phyloP scores from a whole-genome alignment of 2,888 invertebrate genomes.

The Chrysodeixis includens region DNA sequence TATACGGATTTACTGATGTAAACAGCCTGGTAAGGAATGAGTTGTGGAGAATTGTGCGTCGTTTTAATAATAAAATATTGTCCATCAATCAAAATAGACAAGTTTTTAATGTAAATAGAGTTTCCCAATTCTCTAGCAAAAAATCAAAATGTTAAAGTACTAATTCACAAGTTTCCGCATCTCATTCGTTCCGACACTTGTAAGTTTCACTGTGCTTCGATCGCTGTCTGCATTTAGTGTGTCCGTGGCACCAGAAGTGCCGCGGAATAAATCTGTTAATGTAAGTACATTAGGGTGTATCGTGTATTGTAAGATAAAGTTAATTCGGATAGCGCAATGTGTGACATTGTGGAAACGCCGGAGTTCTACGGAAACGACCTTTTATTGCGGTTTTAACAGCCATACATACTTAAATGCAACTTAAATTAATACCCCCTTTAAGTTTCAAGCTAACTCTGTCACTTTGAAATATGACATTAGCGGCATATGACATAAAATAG shows the following conservation, averaged over 20 bases:
- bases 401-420: neutral
- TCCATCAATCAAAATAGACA: too few species aligned
- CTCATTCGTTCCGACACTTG: constrained; percentile 31
- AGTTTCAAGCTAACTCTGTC: neutral
- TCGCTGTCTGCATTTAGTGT: constrained; percentile 61
- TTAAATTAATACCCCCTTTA: neutral
- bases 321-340: constrained; percentile 69
- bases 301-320: constrained; percentile 52
- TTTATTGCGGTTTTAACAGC: constrained; percentile 1
- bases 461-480: neutral
- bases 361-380: constrained; percentile 44
- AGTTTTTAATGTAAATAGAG: neutral
- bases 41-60: constrained; percentile 31
- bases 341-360: constrained; percentile 66
- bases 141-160: neutral
- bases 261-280: constrained; percentile 44
- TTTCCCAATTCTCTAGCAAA: too few species aligned
- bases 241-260: constrained; percentile 29
- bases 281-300: constrained; percentile 69
- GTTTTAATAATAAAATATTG: too few species aligned
- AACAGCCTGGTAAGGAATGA: constrained; percentile 4
- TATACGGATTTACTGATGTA: constrained; percentile 19
- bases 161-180: constrained; percentile 26
- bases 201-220: constrained; percentile 54
- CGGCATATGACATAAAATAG: too few species aligned